Evolutionary conservation across 2,113 vertebrate species (phyloP).

Genomic region (Sapajus apella): DNA sequence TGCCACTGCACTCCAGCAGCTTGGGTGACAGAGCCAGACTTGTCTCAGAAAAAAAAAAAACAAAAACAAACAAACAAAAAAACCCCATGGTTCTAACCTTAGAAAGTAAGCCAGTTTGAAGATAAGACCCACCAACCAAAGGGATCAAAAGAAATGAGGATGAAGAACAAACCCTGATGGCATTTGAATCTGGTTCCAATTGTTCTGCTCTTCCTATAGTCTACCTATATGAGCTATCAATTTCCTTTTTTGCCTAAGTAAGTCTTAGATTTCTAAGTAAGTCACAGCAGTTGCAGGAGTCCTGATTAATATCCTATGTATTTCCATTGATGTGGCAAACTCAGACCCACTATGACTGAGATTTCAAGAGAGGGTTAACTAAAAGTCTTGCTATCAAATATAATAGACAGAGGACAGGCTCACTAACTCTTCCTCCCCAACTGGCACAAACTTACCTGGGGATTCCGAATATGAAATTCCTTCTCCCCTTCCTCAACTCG

Average conservation of each 20-base stretch:
- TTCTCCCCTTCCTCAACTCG: slow-evolving; percentile 80
- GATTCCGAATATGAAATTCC: slow-evolving; percentile 86
- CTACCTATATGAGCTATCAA: background rate
- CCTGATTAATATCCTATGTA: background rate
- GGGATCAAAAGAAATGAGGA: background rate
- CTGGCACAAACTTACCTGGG: slow-evolving; percentile 78
- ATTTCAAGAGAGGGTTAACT: background rate
- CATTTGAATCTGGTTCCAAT: background rate
- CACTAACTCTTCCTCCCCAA: background rate
- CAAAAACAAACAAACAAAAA: too few species aligned
- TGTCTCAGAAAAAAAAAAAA: too few species aligned
- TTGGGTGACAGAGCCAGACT: too few species aligned
- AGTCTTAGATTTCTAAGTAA: slow-evolving; percentile 7
- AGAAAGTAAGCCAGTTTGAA: background rate
- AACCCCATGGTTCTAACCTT: background rate
- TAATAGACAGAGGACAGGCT: background rate
- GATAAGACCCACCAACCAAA: background rate
- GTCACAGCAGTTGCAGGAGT: background rate
- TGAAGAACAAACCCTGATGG: background rate
- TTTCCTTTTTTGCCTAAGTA: background rate
- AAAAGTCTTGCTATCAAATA: background rate
- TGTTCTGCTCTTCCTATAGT: background rate
- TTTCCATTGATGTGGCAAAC: background rate
- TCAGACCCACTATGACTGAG: background rate
- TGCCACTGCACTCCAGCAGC: too few species aligned